A percentile compares a stretch with the other conserved stretches of the same genome.
phyloP scores from a whole-genome alignment of 2,797 vertebrate species.

The Anomalospiza imberbis region DNA sequence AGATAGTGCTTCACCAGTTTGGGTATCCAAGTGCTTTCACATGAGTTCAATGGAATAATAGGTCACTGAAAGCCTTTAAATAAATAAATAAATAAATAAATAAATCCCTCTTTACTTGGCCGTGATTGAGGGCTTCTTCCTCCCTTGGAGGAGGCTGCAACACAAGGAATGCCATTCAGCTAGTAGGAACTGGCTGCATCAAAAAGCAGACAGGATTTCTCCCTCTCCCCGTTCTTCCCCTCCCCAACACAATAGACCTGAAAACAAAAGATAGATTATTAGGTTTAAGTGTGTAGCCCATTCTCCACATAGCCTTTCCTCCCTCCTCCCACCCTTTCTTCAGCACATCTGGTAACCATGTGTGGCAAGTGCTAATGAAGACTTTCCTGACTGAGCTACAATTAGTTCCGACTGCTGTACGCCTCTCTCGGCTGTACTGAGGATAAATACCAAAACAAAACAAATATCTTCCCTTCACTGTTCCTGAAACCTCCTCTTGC shows the following conservation, averaged over 20 bases:
- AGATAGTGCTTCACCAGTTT: background rate
- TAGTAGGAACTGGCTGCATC: conserved; percentile 75
- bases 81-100: background rate
- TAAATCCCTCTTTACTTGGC: conserved; percentile 14
- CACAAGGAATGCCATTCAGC: conserved; percentile 89
- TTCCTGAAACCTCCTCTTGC: conserved; percentile 42
- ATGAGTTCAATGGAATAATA: conserved; percentile 13
- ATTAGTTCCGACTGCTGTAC: conserved; percentile 83
- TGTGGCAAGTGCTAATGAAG: conserved; percentile 95
- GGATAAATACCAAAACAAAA: conserved; percentile 34
- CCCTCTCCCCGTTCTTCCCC: conserved; percentile 49
- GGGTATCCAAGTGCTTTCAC: background rate
- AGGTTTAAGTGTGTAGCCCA: conserved; percentile 80
- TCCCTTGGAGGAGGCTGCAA: conserved; percentile 38
- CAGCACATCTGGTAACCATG: conserved; percentile 97
- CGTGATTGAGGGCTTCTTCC: conserved; percentile 8
- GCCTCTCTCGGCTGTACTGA: conserved; percentile 70
- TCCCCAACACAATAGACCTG: conserved; percentile 81
- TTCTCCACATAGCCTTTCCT: conserved; percentile 71
- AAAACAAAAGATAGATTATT: conserved; percentile 96
- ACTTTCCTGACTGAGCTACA: conserved; percentile 92
- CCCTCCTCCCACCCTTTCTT: conserved; percentile 78
- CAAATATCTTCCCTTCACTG: conserved; percentile 55
- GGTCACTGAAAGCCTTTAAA: background rate
- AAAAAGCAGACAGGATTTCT: conserved; percentile 74